Percentiles rank a stretch among this genome's conserved stretches.
Evolutionary conservation across 2,888 invertebrate species (phyloP).

Genomic region (Stictocephala bisonia): DNA sequence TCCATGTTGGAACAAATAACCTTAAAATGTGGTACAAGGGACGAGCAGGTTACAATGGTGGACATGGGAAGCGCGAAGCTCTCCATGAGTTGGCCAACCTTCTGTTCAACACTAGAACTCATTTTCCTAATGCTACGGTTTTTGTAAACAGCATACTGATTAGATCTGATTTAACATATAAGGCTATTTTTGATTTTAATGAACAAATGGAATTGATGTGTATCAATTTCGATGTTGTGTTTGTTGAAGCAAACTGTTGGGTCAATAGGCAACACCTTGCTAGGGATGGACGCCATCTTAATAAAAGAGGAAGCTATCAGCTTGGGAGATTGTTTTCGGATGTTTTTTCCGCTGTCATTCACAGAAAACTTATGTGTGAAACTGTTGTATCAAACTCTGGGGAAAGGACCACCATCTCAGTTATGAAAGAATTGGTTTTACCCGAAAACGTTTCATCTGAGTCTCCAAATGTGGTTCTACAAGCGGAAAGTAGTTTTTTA

Average conservation of each 20-base stretch:
- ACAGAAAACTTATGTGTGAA: no score
- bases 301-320: not conserved
- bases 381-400: no score
- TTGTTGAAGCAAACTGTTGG: constrained; percentile 10
- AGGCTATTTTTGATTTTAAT: constrained; percentile 11
- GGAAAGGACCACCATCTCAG: no score
- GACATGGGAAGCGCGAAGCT: constrained; percentile 12
- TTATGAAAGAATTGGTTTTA: no score
- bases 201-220: not conserved
- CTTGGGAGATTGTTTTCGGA: no score
- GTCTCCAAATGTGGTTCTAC: no score
- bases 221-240: constrained; percentile 4
- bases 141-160: not conserved
- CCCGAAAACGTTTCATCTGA: no score
- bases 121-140: not conserved
- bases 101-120: not conserved
- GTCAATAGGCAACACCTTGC: not conserved
- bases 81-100: constrained; percentile 10
- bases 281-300: not conserved
- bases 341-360: no score
- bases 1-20: constrained; percentile 20
- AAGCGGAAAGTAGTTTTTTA: no score
- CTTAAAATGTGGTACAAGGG: not conserved
- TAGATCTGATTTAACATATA: constrained; percentile 4
- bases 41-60: not conserved